A percentile compares a stretch with the other conserved stretches of the same genome.
phyloP scores from a whole-genome alignment of 1,140 invertebrate genomes.

The Nomia melanderi region DNA sequence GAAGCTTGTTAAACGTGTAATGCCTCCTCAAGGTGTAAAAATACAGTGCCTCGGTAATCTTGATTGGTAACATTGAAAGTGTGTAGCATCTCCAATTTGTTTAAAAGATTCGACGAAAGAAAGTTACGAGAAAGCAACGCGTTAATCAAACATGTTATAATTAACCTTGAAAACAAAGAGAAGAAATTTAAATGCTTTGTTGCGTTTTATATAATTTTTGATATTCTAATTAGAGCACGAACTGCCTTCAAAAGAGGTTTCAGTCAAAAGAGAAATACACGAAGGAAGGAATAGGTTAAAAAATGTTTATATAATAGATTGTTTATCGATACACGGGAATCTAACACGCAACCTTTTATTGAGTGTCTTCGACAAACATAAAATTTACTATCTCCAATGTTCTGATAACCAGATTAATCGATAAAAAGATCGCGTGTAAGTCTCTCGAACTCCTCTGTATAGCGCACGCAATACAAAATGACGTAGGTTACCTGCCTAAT shows the following conservation, averaged over 20 bases:
- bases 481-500: background rate
- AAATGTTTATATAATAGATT: background rate
- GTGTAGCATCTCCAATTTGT: background rate
- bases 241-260: too few species aligned
- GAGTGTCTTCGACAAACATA: conserved; percentile 4
- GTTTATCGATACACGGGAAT: conserved; percentile 6
- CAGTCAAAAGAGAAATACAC: too few species aligned
- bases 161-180: too few species aligned
- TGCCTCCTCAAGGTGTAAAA: background rate
- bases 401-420: background rate
- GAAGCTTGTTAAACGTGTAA: conserved; percentile 2
- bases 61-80: background rate
- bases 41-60: background rate
- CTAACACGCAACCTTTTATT: conserved; percentile 15
- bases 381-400: background rate
- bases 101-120: background rate
- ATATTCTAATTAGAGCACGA: too few species aligned
- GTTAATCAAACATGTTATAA: too few species aligned
- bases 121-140: background rate
- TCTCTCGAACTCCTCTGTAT: background rate
- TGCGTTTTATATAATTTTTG: too few species aligned
- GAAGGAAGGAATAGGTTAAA: background rate
- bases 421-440: conserved; percentile 30
- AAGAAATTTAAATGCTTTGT: background rate
- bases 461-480: background rate